phyloP scores from a whole-genome alignment of 2,113 vertebrate species.

The Abramis brama region DNA sequence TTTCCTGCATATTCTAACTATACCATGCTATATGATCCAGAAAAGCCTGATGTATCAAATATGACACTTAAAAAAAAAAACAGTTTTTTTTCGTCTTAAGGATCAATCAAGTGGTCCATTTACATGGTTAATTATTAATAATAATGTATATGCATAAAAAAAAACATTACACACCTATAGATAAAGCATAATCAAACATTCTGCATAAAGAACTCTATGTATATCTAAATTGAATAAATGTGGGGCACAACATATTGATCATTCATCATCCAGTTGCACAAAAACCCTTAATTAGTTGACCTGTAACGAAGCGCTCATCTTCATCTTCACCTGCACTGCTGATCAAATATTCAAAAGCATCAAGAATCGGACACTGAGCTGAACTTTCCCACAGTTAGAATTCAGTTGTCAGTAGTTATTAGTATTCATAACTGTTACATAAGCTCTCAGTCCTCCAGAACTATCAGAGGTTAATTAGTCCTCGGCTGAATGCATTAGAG shows the following conservation, averaged over 20 bases:
- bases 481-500: background rate
- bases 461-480: slow-evolving; percentile 5
- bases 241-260: background rate
- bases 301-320: background rate
- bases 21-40: too few species aligned
- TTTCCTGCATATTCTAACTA: too few species aligned
- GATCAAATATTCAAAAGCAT: background rate
- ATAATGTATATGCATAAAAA: background rate
- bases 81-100: too few species aligned
- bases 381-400: background rate
- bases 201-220: background rate
- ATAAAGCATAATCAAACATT: background rate
- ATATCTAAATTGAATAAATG: background rate
- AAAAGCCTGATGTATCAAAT: too few species aligned
- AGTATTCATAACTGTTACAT: background rate
- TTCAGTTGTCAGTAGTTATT: background rate
- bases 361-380: background rate
- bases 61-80: too few species aligned
- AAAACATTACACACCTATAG: too few species aligned
- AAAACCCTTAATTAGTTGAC: background rate
- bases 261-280: background rate
- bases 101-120: too few species aligned
- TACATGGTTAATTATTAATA: too few species aligned
- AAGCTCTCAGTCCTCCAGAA: background rate
- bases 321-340: background rate